A percentile compares a stretch with the other conserved stretches of the same genome.
phyloP scores from a whole-genome alignment of 2,113 vertebrate species.

The Ailuropoda melanoleuca region DNA sequence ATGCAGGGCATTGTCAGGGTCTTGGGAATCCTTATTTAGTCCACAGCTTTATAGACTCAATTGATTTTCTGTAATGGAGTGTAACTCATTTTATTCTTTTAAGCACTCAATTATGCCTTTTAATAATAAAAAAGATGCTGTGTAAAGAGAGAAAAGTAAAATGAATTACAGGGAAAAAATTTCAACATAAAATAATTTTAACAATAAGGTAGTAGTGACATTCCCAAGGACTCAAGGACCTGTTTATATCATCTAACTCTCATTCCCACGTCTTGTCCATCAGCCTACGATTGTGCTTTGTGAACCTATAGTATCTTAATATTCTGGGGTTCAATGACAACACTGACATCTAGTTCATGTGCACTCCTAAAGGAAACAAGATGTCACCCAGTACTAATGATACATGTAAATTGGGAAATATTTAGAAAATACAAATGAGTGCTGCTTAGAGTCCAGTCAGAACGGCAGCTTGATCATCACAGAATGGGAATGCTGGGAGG shows the following conservation, averaged over 20 bases:
- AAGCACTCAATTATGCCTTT: slow-evolving; percentile 26
- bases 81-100: slow-evolving; percentile 37
- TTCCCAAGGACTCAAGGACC: not conserved
- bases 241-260: not conserved
- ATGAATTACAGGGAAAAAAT: slow-evolving; percentile 24
- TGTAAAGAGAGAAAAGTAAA: not conserved
- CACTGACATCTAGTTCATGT: not conserved
- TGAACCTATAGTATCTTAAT: not conserved
- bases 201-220: not conserved
- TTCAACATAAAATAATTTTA: slow-evolving; percentile 30
- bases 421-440: slow-evolving; percentile 40
- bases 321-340: not conserved
- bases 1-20: slow-evolving; percentile 18
- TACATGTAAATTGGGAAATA: not conserved
- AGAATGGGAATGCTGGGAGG: not conserved
- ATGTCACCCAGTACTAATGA: not conserved
- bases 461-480: not conserved
- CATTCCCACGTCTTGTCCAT: not conserved
- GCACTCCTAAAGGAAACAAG: not conserved
- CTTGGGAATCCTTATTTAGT: slow-evolving; percentile 32
- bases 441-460: slow-evolving; percentile 42
- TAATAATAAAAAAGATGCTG: slow-evolving; percentile 38
- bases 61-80: slow-evolving; percentile 27
- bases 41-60: slow-evolving; percentile 34
- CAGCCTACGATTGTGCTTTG: not conserved